Percentiles rank a stretch among this genome's conserved stretches.
These are phyloP conservation scores for Bacillus rossius DNA, from an alignment of 1,140 invertebrate species.

Conservation along the genomic window DNA sequence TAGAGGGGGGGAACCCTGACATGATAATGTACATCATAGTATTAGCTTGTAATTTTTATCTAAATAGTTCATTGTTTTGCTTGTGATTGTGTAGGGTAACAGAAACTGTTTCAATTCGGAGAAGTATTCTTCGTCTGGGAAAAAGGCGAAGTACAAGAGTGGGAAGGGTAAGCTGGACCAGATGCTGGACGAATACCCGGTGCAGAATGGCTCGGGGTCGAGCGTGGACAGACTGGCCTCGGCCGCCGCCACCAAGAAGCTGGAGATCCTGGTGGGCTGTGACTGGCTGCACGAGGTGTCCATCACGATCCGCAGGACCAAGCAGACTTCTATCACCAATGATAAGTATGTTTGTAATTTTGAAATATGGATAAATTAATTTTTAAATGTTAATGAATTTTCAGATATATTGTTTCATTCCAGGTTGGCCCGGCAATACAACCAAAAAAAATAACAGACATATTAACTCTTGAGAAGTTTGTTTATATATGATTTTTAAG, in stretches of 20 bases:
- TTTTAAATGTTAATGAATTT: too few relatives aligned
- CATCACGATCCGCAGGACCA: slow-evolving; percentile 70
- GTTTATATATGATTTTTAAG: too few relatives aligned
- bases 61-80: background rate
- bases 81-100: background rate
- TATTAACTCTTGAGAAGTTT: too few relatives aligned
- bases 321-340: slow-evolving; percentile 60
- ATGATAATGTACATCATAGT: too few relatives aligned
- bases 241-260: slow-evolving; percentile 44
- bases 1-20: too few relatives aligned
- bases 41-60: background rate
- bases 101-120: slow-evolving; percentile 2
- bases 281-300: slow-evolving; percentile 91
- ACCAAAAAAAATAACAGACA: too few relatives aligned
- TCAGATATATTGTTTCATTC: too few relatives aligned
- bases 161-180: slow-evolving; percentile 8
- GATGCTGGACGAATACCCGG: slow-evolving; percentile 9
- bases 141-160: slow-evolving; percentile 10
- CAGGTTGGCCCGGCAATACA: too few relatives aligned
- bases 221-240: slow-evolving; percentile 38
- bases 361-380: background rate
- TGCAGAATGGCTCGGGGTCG: slow-evolving; percentile 29
- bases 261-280: slow-evolving; percentile 56
- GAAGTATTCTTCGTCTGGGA: slow-evolving; percentile 3
- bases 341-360: slow-evolving; percentile 49